Base-by-base conservation (phyloP, 2,113 vertebrate genomes). In the Rostratula benghalensis region DNA sequence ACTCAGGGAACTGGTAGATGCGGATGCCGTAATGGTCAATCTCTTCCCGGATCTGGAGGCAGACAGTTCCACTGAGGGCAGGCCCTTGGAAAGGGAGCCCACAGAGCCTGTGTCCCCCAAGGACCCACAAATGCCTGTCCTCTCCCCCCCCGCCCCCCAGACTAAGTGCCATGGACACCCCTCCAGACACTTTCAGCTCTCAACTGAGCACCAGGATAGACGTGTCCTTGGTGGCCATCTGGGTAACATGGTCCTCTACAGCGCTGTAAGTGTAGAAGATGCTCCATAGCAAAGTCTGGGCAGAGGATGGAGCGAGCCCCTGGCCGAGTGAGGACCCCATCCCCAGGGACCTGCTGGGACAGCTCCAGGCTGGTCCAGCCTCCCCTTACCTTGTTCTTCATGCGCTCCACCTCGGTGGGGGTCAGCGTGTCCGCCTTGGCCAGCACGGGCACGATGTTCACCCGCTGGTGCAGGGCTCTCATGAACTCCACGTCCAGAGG, bases 401-500 rank as follows among this genome's bases (percentile, higher is more conserved):
- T 99, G 92, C 98, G 98, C 93, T 98, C 98, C 96, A 99, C 98
- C 97, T 99, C 99, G 0, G 82, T 64, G 1, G 99, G 99, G 30
- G 99, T 99, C 96, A 99, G 98, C 4, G 99, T 99, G 97, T 99
- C 99, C 2, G 99, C 99, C 97, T 99, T 99, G 64, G 99, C 99
- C 96, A 99, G 95, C 71, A 99, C 97, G 2, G 99, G 99, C 70
- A 99, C 99, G 1, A 99, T 99, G 98, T 99, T 99, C 59, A 99
- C 99, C 9, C 99, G 99, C 97, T 99, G 99, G 79, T 99, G 99
- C 51, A 99, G 98, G 46, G 99, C 99, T 94, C 97, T 99, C 99
- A 99, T 99, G 91, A 99, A 99, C 85, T 99, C 99, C 94, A 99
- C 98, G 14, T 99, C 99, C 97, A 99, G 78, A 50, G 99, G 99